These are phyloP conservation scores for Suncus etruscus DNA, from an alignment of 2,113 vertebrate genomes.

Conservation along the genomic window DNA sequence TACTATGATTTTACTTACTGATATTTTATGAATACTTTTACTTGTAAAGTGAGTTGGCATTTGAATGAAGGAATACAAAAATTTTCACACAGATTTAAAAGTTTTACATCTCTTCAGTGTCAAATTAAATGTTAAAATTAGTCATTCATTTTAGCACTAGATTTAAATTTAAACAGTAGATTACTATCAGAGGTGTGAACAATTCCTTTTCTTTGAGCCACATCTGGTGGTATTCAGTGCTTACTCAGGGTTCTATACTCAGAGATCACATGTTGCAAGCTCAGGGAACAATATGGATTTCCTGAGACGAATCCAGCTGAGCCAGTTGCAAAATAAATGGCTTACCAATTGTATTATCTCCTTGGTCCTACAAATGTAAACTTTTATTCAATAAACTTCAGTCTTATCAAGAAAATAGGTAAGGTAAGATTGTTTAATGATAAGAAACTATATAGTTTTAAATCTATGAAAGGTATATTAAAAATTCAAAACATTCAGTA, in stretches of 20 bases:
- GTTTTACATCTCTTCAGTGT: background rate
- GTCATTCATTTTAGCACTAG: background rate
- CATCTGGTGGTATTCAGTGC: too few relatives aligned
- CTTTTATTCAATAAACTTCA: background rate
- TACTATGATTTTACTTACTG: background rate
- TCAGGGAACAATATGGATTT: too few relatives aligned
- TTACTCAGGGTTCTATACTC: too few relatives aligned
- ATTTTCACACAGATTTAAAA: constrained; percentile 33
- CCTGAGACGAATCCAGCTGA: too few relatives aligned
- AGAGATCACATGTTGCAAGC: too few relatives aligned
- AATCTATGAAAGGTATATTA: background rate
- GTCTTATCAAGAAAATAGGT: background rate
- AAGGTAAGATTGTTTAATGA: background rate
- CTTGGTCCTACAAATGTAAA: background rate
- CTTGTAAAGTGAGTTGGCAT: background rate
- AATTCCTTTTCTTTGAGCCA: too few relatives aligned
- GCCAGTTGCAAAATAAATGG: too few relatives aligned
- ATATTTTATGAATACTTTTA: constrained; percentile 27
- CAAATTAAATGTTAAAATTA: constrained; percentile 48
- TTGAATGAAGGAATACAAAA: background rate
- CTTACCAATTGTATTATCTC: too few relatives aligned
- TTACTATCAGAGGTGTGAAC: background rate
- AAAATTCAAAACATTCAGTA: background rate
- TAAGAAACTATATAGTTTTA: background rate
- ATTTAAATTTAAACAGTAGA: constrained; percentile 8